Conservation (phyloP, 2,888 invertebrate species). For the Vesta saturnalis region DNA sequence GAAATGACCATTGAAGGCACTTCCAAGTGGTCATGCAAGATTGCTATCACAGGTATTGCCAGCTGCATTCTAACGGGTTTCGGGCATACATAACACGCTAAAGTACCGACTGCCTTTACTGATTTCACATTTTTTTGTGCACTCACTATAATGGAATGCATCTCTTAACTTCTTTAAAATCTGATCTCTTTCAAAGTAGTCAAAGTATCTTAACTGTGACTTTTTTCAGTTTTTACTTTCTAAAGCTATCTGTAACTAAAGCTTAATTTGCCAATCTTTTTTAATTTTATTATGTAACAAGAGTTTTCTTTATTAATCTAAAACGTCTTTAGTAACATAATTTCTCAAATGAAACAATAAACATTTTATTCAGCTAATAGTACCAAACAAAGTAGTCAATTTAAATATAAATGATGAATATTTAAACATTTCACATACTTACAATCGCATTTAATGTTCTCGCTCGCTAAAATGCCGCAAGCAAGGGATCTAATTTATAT, state of each 20-base stretch:
- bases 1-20: conserved; percentile 98
- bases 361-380: too few relatives aligned
- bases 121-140: conserved; percentile 40
- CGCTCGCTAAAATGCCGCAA: too few relatives aligned
- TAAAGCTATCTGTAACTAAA: conserved; percentile 25
- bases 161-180: conserved; percentile 32
- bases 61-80: conserved; percentile 63
- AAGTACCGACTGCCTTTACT: conserved; percentile 53
- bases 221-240: conserved; percentile 19
- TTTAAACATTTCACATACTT: too few relatives aligned
- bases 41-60: conserved; percentile 95
- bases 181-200: conserved; percentile 27
- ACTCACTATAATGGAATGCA: conserved; percentile 37
- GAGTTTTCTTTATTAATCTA: too few relatives aligned
- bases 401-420: too few relatives aligned
- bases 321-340: too few relatives aligned
- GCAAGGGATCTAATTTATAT: too few relatives aligned
- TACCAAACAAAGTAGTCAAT: too few relatives aligned
- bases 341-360: too few relatives aligned
- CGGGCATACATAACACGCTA: conserved; percentile 50
- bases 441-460: too few relatives aligned
- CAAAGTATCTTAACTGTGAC: conserved; percentile 23
- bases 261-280: conserved; percentile 18
- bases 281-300: neutral
- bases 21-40: conserved; percentile 99